Evolutionary conservation across 2,888 invertebrate species (phyloP), one percentile per base, ranked within the genome.

Genomic region (Hipparchia semele): DNA sequence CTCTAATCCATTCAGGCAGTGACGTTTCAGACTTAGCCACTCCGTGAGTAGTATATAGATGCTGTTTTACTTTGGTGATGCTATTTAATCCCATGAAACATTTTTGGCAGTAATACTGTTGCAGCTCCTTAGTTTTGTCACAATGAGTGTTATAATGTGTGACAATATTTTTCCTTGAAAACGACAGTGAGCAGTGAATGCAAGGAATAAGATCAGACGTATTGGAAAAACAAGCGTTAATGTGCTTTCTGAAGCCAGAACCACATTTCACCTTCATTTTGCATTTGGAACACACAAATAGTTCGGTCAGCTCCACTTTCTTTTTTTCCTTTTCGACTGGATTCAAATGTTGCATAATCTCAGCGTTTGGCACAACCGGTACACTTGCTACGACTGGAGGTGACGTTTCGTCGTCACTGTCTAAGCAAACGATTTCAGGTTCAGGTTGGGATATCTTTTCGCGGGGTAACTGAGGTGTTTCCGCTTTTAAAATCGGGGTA

Each of bases 331-430:
- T 23, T 23, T 60, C 49, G 3, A 13, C n/a, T 54, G 46, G 58
- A 13, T 45, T 7, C 13, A 4, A 0, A 53, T 13, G n/a, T 51
- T n/a, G 13, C 39, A 5, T 10, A 2, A 49, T 46, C 8, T 56
- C 60, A 23, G 33, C 10, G 6, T 2, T 10, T 0, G 68, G 33
- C 33, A 4, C 39, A 23, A 23, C 53, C 60, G 88, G 85, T 2
- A 86, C 76, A 62, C 86, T 84, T 10, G 87, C 83, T 51, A 85
- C 76, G 45, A 78, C 75, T 23, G 74, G 77, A 12, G 72, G 77
- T 0, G 78, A 49, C 46, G 79, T 83, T 2, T 92, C 94, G 0
- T 93, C 94, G 49, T 94, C 94, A 70, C 92, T 93, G 68, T 94
- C 93, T 54, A 92, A 77, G 62, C 88, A 89, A 12, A 90, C 83